A percentile compares a stretch with the other conserved stretches of the same genome.
phyloP scores from a whole-genome alignment of 2,797 vertebrate genomes.

The Pipistrellus pygmaeus region DNA sequence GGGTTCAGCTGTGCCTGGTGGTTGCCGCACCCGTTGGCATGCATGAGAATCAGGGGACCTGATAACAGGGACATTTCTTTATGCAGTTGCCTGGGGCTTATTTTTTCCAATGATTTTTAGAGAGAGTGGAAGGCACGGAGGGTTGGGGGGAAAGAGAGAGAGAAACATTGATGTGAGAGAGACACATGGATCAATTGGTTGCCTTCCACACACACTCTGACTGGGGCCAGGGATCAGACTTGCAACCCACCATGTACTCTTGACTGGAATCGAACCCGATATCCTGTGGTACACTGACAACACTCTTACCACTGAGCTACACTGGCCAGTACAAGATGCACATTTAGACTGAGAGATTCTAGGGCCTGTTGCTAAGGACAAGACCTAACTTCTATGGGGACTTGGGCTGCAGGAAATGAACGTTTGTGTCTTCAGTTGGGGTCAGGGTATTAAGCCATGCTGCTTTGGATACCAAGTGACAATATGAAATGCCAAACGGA shows the following conservation, averaged over 20 bases:
- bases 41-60: background rate
- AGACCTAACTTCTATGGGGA: background rate
- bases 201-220: too few relatives aligned
- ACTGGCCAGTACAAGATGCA: background rate
- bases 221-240: too few relatives aligned
- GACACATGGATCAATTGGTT: too few relatives aligned
- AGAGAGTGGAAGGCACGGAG: too few relatives aligned
- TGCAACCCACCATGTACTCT: too few relatives aligned
- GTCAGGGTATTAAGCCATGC: background rate
- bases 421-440: background rate
- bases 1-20: background rate
- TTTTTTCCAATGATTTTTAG: too few relatives aligned
- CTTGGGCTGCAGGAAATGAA: background rate
- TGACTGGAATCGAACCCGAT: too few relatives aligned
- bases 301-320: too few relatives aligned
- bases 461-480: background rate
- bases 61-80: background rate
- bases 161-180: too few relatives aligned
- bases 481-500: background rate
- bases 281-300: too few relatives aligned
- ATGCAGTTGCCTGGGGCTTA: background rate
- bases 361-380: background rate
- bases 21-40: background rate
- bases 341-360: background rate
- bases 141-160: too few relatives aligned